Evolutionary conservation across 2,113 vertebrate genomes (phyloP).

Genomic region (Hippocampus mohnikei): DNA sequence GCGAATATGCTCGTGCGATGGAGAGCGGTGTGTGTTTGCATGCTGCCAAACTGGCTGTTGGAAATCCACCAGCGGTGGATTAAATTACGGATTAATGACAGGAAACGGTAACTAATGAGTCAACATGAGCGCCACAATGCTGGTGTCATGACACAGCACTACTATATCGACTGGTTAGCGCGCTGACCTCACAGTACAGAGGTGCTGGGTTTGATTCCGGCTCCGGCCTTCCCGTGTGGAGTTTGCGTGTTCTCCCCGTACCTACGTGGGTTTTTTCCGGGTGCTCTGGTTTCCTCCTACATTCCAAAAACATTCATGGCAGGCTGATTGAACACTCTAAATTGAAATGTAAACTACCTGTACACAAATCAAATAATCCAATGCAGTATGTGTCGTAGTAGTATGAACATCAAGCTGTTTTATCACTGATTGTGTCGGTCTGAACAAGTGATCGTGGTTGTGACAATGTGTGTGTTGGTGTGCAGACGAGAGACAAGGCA

Average conservation of each 20-base stretch:
- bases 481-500: constrained; percentile 78
- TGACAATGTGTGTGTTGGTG: constrained; percentile 20
- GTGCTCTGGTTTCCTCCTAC: too few species aligned
- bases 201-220: too few species aligned
- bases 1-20: not conserved
- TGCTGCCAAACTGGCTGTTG: not conserved
- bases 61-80: constrained; percentile 10
- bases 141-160: not conserved
- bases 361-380: too few species aligned
- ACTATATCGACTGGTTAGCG: too few species aligned
- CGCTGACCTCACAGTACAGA: too few species aligned
- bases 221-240: too few species aligned
- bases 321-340: too few species aligned
- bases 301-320: too few species aligned
- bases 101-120: constrained; percentile 19
- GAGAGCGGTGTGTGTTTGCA: not conserved
- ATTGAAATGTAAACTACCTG: too few species aligned
- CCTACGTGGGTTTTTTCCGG: too few species aligned
- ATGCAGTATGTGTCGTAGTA: not conserved
- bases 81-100: constrained; percentile 14
- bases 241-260: too few species aligned
- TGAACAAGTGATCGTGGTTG: not conserved
- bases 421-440: not conserved
- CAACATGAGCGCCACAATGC: not conserved
- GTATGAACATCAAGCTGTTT: not conserved